Conservation (phyloP, 2,888 invertebrate species). For the Mythimna pallens region DNA sequence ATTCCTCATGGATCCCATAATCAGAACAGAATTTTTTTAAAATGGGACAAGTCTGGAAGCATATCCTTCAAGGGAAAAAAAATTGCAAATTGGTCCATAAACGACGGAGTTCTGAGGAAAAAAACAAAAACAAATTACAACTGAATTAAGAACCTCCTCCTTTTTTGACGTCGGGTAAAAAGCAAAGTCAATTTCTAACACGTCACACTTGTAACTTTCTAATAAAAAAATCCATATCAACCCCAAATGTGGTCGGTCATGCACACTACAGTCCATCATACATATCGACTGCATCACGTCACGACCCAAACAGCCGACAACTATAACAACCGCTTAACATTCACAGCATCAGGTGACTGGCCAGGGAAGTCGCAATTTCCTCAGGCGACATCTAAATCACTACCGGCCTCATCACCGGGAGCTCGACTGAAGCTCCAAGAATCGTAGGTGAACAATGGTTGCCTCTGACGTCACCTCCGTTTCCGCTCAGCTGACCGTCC, state of each 20-base stretch:
- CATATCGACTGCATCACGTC: constrained; percentile 28
- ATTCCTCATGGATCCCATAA: too few relatives aligned
- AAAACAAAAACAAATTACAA: too few relatives aligned
- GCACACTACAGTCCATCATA: constrained; percentile 10
- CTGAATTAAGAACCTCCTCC: too few relatives aligned
- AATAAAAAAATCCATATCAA: constrained; percentile 14
- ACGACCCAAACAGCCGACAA: constrained; percentile 35
- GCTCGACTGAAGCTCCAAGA: constrained; percentile 54
- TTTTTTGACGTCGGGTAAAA: neutral
- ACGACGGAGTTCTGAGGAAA: too few relatives aligned
- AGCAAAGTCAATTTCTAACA: neutral
- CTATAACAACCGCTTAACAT: constrained; percentile 53
- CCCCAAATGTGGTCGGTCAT: constrained; percentile 20
- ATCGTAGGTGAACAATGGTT: constrained; percentile 78
- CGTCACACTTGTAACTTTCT: neutral
- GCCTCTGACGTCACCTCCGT: constrained; percentile 84
- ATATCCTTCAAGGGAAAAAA: too few relatives aligned
- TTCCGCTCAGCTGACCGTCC: constrained; percentile 86
- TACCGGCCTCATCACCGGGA: constrained; percentile 63
- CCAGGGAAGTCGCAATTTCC: constrained; percentile 65
- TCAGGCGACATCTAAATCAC: constrained; percentile 61
- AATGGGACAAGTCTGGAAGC: too few relatives aligned
- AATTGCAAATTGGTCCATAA: too few relatives aligned
- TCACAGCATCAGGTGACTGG: constrained; percentile 42
- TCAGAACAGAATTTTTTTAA: too few relatives aligned